phyloP scores from a whole-genome alignment of 2,797 vertebrate species.

The Ctenopoma multispine region DNA sequence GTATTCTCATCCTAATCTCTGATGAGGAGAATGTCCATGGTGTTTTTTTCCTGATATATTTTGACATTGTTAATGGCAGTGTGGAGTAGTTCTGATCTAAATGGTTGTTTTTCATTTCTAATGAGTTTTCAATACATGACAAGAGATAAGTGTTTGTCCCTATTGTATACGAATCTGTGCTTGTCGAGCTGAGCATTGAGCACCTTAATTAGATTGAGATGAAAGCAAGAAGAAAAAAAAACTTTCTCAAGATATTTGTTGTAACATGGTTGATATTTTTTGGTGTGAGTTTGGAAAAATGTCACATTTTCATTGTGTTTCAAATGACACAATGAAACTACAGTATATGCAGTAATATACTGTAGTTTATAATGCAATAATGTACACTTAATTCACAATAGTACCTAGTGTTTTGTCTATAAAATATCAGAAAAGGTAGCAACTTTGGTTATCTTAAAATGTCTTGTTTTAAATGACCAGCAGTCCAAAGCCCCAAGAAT shows the following conservation, averaged over 20 bases:
- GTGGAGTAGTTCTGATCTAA: conserved; percentile 43
- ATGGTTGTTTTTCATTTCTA: conserved; percentile 44
- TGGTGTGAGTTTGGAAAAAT: not conserved
- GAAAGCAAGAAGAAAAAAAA: not conserved
- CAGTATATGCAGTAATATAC: not conserved
- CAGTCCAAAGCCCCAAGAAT: not conserved
- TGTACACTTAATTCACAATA: not conserved
- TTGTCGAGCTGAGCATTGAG: conserved; percentile 3
- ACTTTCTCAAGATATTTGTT: not conserved
- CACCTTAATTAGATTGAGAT: conserved; percentile 21
- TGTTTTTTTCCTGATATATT: conserved; percentile 35
- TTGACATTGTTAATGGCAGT: conserved; percentile 36
- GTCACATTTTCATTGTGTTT: conserved; percentile 3
- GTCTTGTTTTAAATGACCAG: not conserved
- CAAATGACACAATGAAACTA: not conserved
- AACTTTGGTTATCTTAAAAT: not conserved
- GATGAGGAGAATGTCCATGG: conserved; percentile 28
- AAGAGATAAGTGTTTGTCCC: conserved; percentile 17
- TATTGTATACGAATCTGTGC: conserved; percentile 9
- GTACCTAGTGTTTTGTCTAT: not conserved
- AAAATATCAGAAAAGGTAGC: not conserved
- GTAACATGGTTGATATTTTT: conserved; percentile 4
- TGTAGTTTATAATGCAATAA: not conserved
- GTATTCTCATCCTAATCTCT: conserved; percentile 52
- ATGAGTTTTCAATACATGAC: conserved; percentile 26